A percentile compares a stretch with the other conserved stretches of the same genome.
Conservation (phyloP, 2,797 vertebrate species). For the Crypturellus tataupa region DNA sequence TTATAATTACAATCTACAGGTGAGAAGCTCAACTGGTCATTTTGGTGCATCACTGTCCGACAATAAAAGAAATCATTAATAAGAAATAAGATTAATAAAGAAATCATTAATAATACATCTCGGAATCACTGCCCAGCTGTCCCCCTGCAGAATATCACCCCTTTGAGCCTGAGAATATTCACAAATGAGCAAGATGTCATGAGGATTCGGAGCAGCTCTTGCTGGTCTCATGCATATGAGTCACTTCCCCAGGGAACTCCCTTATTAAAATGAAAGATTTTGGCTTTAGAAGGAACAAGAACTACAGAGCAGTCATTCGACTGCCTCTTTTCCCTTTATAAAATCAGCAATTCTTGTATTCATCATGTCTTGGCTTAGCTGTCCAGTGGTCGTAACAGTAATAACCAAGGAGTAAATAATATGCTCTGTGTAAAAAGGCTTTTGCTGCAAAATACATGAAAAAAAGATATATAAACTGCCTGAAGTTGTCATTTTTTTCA, state of each 20-base stretch:
- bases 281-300: not conserved
- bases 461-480: not conserved
- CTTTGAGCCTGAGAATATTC: not conserved
- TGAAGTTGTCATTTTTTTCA: not conserved
- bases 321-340: not conserved
- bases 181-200: not conserved
- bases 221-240: not conserved
- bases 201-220: not conserved
- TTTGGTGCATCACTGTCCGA: too few relatives aligned
- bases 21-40: not conserved
- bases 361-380: not conserved
- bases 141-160: not conserved
- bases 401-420: not conserved
- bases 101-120: not conserved
- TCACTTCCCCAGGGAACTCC: constrained; percentile 11
- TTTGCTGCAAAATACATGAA: not conserved
- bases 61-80: not conserved
- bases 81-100: too few relatives aligned
- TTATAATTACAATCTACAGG: fast-evolving
- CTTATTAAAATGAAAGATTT: not conserved
- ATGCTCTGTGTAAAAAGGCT: not conserved
- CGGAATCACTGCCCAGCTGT: not conserved
- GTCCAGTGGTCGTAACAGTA: not conserved
- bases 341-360: not conserved
- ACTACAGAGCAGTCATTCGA: not conserved